Base-by-base conservation (phyloP, 2,797 vertebrate species). In the Margarornis squamiger region DNA sequence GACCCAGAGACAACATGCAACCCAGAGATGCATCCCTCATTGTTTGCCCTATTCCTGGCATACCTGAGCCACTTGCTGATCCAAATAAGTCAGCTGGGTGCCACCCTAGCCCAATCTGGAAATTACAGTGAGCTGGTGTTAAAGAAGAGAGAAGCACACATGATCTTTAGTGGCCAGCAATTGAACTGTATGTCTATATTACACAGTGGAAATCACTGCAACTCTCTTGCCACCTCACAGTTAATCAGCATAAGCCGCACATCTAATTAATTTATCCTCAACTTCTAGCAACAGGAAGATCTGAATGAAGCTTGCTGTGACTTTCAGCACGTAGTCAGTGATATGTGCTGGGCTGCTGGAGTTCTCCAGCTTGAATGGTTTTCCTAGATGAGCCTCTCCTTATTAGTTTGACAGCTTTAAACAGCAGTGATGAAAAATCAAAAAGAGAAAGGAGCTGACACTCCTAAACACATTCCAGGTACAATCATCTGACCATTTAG, bases 201-300 rank as follows among this genome's bases (percentile, higher is more conserved):
- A 66, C 77, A 76, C 63, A 59, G 43, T 3, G 2, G 76, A 82
- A 88, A 92, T 85, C 67, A 51, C 36, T 74, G 77, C 63, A 92
- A 76, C 74, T 77, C 66, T 95, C 86, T 65, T 58, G 88, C 57
- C 43, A 88, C 74, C 74, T 91, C 77, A 51, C 30, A 92, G 67
- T 63, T 94, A 85, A 95, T 86, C 86, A 92, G 62, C 54, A 12
- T 89, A 88, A 94, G 43, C 29, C 1, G 38, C 82, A 88, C 34
- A 39, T 92, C 86, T 93, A 88, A 96, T 92, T 91, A 83, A 91
- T 72, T 92, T 88, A 74, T 84, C 66, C 55, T 84, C 45, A 84
- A 79, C 48, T 92, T 91, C 30, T 27, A 90, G 85, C 51, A 77
- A 85, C 27, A 58, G 58, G 29, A 74, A 70, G 48, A 63, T 68